These are phyloP conservation scores for Meleagris gallopavo DNA, from an alignment of 2,113 vertebrate species.

Conservation along the genomic window DNA sequence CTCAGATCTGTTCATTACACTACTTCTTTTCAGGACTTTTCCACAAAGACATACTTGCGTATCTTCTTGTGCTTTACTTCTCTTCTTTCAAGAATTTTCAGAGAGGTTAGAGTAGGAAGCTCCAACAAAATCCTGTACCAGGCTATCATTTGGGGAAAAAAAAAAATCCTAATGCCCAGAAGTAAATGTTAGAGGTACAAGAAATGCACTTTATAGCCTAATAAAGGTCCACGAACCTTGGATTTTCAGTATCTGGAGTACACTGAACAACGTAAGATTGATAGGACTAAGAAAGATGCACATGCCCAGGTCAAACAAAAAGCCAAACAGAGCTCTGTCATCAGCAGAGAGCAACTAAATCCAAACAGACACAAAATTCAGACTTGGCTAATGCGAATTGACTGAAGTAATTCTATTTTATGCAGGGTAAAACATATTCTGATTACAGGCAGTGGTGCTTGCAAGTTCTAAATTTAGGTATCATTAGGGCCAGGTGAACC, in stretches of 20 bases:
- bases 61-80: rapidly evolving
- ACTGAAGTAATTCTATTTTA: slow-evolving; percentile 72
- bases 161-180: background rate
- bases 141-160: background rate
- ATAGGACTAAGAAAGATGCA: background rate
- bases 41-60: background rate
- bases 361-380: slow-evolving; percentile 65
- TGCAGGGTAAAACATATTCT: slow-evolving; percentile 70
- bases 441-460: slow-evolving; percentile 58
- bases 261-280: background rate
- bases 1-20: background rate
- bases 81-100: background rate
- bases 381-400: slow-evolving; percentile 65
- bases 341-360: slow-evolving; percentile 69
- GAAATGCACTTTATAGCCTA: background rate
- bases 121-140: background rate
- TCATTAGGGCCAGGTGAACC: slow-evolving; percentile 44
- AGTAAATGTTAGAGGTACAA: slow-evolving; percentile 22
- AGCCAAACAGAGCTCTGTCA: slow-evolving; percentile 23
- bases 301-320: slow-evolving; percentile 46
- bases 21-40: background rate
- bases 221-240: background rate
- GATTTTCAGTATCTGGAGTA: background rate
- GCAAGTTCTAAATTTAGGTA: slow-evolving; percentile 52
- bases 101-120: background rate